Evolutionary conservation across 1,140 invertebrate species (phyloP).

Genomic region (Sitobion miscanthi): DNA sequence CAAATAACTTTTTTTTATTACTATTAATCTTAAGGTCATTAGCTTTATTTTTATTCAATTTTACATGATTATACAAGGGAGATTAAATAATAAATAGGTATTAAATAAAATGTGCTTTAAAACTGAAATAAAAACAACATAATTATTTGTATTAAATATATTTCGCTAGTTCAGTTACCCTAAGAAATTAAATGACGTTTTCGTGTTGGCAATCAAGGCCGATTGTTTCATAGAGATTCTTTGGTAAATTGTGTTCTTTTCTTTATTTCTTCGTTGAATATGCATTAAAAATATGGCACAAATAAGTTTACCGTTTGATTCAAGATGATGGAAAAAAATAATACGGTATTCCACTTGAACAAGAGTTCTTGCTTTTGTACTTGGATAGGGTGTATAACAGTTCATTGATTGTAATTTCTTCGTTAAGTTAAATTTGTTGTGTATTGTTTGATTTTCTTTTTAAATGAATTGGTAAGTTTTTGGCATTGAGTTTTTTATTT

Average conservation of each 20-base stretch:
- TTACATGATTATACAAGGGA: neutral
- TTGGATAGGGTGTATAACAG: neutral
- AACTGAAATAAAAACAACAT: neutral
- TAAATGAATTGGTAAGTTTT: neutral
- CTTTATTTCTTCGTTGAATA: neutral
- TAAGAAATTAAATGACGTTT: too few species aligned
- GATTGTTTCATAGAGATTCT: neutral
- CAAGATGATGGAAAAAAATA: neutral
- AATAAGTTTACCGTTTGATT: neutral
- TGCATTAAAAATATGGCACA: neutral
- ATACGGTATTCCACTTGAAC: neutral
- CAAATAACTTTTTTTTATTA: neutral
- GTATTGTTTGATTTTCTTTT: neutral
- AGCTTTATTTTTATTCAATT: neutral
- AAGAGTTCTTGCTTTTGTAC: neutral
- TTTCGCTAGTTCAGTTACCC: too few species aligned
- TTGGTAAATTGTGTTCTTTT: neutral
- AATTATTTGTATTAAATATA: neutral
- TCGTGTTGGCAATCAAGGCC: too few species aligned
- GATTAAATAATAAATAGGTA: neutral
- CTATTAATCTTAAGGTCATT: neutral
- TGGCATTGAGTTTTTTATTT: neutral
- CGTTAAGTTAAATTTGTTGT: neutral
- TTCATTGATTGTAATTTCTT: neutral
- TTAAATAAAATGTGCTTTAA: neutral